Base-by-base conservation (phyloP, 2,888 invertebrate genomes). In the Agrotis ipsilon region DNA sequence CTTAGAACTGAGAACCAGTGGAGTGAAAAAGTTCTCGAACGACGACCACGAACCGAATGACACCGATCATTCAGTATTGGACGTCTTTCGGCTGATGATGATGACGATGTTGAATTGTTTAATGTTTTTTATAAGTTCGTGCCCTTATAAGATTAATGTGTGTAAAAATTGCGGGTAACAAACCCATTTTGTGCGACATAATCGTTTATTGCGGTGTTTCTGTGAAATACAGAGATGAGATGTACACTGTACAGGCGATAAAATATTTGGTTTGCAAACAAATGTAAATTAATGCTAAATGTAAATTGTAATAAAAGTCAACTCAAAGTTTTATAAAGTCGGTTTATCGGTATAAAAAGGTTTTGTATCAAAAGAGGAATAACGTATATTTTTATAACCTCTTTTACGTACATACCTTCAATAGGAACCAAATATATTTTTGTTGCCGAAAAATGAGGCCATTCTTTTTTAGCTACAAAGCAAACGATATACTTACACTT, bases 111-210 rank as follows among this genome's bases (percentile, higher is more conserved):
- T n/a, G n/a, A 39, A 9, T 39, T 39, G 39, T 39, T 39, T n/a
- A n/a, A n/a, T n/a, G n/a, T n/a, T n/a, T n/a, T n/a, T 39, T 39
- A 32, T 32, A 11, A 39, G 39, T 39, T 39, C 39, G 11, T 39
- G 1, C 11, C 39, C 11, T 11, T 39, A 43, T 24, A 52, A 75
- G 60, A 70, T 64, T 64, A 58, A 71, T 78, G 66, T 51, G 45
- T 24, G 63, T 67, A 80, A 78, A 78, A 80, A 64, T 60, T 43
- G 64, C 18, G n/a, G 52, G 21, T 39, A 46, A 64, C 54, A 70
- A 64, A 78, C 67, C 57, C 43, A 61, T 67, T 67, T 66, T 58
- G 14, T 49, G 68, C n/a, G 4, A 62, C 45, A 66, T 43, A 48
- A 16, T 14, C 63, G 61, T 76, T 70, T 64, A 79, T 73, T 68